phyloP scores from a whole-genome alignment of 2,888 invertebrate genomes.

The Dolichopus griseipennis region DNA sequence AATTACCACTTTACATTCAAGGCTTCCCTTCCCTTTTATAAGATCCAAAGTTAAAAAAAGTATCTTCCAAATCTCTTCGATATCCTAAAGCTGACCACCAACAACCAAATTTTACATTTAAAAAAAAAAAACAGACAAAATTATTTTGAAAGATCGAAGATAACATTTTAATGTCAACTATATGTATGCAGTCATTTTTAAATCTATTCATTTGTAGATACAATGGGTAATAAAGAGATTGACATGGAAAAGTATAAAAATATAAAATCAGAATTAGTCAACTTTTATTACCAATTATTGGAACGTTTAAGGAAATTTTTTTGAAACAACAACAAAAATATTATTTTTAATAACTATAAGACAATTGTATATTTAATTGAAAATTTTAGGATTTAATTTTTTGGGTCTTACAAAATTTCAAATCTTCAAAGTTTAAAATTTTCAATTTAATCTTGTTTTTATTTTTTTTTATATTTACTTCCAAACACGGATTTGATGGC shows the following conservation, averaged over 20 bases:
- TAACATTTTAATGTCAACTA: not conserved
- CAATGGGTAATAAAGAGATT: conserved; percentile 4
- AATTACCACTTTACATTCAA: too few species aligned
- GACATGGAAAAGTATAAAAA: not conserved
- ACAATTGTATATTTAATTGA: not conserved
- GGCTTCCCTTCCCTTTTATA: too few species aligned
- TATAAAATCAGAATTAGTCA: not conserved
- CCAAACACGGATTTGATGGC: not conserved
- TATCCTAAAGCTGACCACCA: too few species aligned
- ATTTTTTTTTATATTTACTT: not conserved
- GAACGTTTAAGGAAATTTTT: not conserved
- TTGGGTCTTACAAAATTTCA: not conserved
- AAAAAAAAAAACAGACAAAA: not conserved
- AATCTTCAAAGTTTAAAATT: not conserved
- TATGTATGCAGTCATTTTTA: not conserved
- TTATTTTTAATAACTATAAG: not conserved
- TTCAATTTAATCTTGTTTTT: too few species aligned
- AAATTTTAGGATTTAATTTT: too few species aligned
- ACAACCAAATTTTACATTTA: too few species aligned
- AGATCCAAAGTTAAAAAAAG: too few species aligned
- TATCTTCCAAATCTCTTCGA: too few species aligned
- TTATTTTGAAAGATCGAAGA: not conserved
- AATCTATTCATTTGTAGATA: not conserved
- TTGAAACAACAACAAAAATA: not conserved
- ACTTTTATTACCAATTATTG: not conserved